Evolutionary conservation across 2,888 invertebrate genomes (phyloP).

Genomic region (Parapristionchus giblindavisi): DNA sequence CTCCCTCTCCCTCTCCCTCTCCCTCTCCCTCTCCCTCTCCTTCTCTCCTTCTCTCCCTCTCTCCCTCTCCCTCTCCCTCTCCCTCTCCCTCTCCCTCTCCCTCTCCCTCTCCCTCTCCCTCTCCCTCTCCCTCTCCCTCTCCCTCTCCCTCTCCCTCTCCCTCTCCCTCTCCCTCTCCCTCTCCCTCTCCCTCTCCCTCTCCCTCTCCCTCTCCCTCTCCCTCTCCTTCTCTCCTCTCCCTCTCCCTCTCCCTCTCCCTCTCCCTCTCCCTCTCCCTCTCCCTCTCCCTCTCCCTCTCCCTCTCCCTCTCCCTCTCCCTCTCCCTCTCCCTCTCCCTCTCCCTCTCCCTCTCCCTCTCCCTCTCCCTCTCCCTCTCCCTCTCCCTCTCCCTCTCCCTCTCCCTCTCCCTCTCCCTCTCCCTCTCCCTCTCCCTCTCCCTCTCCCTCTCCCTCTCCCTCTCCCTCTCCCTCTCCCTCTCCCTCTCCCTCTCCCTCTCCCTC

Average conservation of each 20-base stretch:
- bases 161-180: conserved; percentile 8
- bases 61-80: not conserved
- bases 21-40: not conserved
- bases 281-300: not conserved
- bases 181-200: not conserved
- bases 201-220: not conserved
- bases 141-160: not conserved
- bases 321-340: conserved; percentile 12
- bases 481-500: not conserved
- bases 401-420: conserved; percentile 1
- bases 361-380: not conserved
- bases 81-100: conserved; percentile 5
- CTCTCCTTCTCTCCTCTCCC: conserved; percentile 8
- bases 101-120: not conserved
- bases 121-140: conserved; percentile 9
- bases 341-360: conserved; percentile 4
- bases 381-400: conserved; percentile 3
- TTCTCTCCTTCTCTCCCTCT: conserved; percentile 13
- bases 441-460: not conserved
- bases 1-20: not conserved
- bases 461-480: not conserved
- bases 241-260: conserved; percentile 11
- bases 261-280: conserved; percentile 1
- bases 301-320: conserved; percentile 5
- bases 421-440: conserved; percentile 17